phyloP scores from a whole-genome alignment of 2,888 invertebrate species.

The Xanthia togata region DNA sequence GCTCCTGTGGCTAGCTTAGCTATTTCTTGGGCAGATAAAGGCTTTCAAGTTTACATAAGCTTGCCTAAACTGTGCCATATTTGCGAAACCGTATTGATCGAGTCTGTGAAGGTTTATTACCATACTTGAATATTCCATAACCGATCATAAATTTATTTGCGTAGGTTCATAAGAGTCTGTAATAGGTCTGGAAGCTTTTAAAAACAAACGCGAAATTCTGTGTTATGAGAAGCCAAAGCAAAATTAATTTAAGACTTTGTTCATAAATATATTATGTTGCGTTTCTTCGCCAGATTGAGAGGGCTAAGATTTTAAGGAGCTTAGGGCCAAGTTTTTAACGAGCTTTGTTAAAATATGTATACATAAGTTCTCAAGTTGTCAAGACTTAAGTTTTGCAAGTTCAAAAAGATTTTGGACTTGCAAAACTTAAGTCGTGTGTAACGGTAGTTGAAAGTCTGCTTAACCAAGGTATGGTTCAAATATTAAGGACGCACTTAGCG shows the following conservation, averaged over 20 bases:
- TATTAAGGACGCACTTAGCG: constrained; percentile 8
- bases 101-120: constrained; percentile 44
- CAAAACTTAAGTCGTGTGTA: too few relatives aligned
- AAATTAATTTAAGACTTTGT: constrained; percentile 18
- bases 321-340: constrained; percentile 38
- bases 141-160: constrained; percentile 47
- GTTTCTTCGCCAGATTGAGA: constrained; percentile 8
- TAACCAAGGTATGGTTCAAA: not conserved
- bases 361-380: constrained; percentile 19
- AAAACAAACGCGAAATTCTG: constrained; percentile 20
- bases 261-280: constrained; percentile 15
- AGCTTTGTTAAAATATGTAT: constrained; percentile 52
- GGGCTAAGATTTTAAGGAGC: constrained; percentile 19
- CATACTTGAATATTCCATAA: constrained; percentile 43
- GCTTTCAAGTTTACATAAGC: constrained; percentile 23
- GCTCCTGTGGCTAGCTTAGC: not conserved
- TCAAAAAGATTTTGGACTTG: not conserved
- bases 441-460: not conserved
- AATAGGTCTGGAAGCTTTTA: not conserved
- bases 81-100: constrained; percentile 47
- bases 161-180: constrained; percentile 12
- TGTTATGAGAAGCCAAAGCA: not conserved
- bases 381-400: not conserved
- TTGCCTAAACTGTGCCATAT: constrained; percentile 31
- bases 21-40: constrained; percentile 4